A percentile compares a stretch with the other conserved stretches of the same genome.
Conservation (phyloP, 1,140 invertebrate species). For the Holcopasites calliopsidis region DNA sequence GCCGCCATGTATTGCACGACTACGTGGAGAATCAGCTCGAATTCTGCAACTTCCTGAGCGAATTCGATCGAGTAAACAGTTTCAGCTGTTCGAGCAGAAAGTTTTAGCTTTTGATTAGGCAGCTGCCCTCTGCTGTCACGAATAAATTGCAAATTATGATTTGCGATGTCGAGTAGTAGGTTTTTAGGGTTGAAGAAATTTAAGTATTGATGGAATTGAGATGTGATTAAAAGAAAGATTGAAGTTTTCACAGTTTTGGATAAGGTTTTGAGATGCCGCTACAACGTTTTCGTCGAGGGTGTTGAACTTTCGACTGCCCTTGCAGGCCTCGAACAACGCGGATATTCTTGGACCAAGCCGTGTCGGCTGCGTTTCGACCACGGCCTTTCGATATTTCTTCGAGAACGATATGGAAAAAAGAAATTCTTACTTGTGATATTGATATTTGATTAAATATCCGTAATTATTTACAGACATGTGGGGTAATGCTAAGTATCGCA, state of each 20-base stretch:
- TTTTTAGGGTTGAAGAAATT: too few species aligned
- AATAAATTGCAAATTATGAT: not conserved
- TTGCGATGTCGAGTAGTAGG: too few species aligned
- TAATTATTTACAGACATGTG: too few species aligned
- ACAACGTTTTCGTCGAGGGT: constrained; percentile 15
- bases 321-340: constrained; percentile 1
- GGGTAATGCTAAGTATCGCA: too few species aligned
- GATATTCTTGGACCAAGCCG: constrained; percentile 32
- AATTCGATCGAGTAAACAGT: not conserved
- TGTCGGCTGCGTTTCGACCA: not conserved
- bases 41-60: not conserved
- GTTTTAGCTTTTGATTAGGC: not conserved
- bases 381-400: not conserved
- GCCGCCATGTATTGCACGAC: not conserved
- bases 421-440: too few species aligned
- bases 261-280: not conserved
- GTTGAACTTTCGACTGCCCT: constrained; percentile 38
- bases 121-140: not conserved
- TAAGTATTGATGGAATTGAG: too few species aligned
- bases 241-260: not conserved
- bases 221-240: not conserved
- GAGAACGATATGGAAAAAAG: too few species aligned
- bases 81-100: not conserved
- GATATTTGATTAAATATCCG: too few species aligned
- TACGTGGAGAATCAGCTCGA: too few species aligned